Evolutionary conservation across 37 sponge, comb jelly and placozoan species (phyloP).

Genomic region (Geodia barretti): DNA sequence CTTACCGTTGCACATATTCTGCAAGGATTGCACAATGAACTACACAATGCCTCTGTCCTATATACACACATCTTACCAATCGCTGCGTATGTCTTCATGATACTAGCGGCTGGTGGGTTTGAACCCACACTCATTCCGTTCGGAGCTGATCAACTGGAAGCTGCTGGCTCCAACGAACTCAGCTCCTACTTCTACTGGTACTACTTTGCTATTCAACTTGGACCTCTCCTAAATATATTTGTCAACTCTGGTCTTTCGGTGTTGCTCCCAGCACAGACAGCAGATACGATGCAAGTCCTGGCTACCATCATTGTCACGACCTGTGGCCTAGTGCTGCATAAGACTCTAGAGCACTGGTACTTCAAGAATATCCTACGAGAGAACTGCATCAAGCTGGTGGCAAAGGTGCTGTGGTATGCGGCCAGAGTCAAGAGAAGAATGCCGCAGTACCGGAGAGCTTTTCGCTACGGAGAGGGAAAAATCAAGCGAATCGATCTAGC

Average conservation of each 20-base stretch:
- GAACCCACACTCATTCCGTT: conserved; percentile 45
- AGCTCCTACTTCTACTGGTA: conserved; percentile 56
- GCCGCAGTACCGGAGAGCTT: conserved; percentile 18
- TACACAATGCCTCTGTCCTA: background rate
- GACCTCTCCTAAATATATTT: background rate
- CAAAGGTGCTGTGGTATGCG: conserved; percentile 16
- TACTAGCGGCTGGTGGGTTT: conserved; percentile 29
- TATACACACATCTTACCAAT: background rate
- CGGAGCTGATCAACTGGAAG: conserved; percentile 51
- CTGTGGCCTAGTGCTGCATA: conserved; percentile 10
- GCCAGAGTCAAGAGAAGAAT: conserved; percentile 27
- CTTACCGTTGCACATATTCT: background rate
- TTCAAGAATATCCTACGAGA: conserved; percentile 5
- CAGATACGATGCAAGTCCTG: background rate
- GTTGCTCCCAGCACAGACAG: background rate
- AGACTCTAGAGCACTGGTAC: conserved; percentile 8
- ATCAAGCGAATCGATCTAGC: conserved; percentile 49
- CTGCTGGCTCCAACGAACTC: conserved; percentile 41
- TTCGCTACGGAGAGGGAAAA: conserved; percentile 46
- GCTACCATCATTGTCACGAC: background rate
- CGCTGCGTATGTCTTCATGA: background rate
- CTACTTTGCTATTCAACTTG: conserved; percentile 12
- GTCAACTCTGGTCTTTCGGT: background rate
- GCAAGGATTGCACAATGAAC: background rate
- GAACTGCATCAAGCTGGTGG: conserved; percentile 33